Evolutionary conservation across 2,797 vertebrate species (phyloP).

Genomic region (Onychomys arenicola): DNA sequence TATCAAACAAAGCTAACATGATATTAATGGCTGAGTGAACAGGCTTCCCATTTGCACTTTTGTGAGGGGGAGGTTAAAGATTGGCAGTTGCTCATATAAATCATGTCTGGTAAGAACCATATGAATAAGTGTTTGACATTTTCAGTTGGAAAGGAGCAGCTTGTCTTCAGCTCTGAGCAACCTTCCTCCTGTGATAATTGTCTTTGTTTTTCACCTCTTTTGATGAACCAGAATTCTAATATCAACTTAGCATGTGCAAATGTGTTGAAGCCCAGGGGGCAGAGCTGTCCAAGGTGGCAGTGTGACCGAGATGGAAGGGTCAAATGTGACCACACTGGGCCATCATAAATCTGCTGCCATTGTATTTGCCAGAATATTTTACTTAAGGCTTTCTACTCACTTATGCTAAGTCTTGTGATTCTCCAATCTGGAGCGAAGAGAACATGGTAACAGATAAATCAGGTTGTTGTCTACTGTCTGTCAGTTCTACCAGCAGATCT

Average conservation of each 20-base stretch:
- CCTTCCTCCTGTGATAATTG: constrained; percentile 64
- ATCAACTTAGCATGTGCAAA: constrained; percentile 68
- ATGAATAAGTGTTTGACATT: constrained; percentile 75
- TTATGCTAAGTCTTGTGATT: neutral
- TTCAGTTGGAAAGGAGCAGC: constrained; percentile 79
- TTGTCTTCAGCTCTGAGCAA: constrained; percentile 72
- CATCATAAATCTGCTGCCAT: constrained; percentile 47
- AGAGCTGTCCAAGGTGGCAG: constrained; percentile 36
- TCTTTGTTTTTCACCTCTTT: constrained; percentile 42
- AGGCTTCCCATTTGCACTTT: constrained; percentile 68
- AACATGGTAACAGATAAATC: constrained; percentile 15
- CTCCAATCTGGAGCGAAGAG: neutral
- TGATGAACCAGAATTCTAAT: constrained; percentile 70
- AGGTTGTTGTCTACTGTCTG: neutral
- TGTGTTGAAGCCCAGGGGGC: constrained; percentile 46
- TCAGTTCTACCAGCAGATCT: neutral
- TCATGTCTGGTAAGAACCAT: constrained; percentile 61
- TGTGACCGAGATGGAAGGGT: constrained; percentile 31
- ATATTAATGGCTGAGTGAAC: constrained; percentile 76
- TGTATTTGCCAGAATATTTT: constrained; percentile 6
- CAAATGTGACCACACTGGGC: constrained; percentile 50
- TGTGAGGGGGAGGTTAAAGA: constrained; percentile 63
- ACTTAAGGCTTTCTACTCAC: neutral
- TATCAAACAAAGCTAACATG: constrained; percentile 70
- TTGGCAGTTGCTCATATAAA: constrained; percentile 77